Evolutionary conservation across 1,140 invertebrate genomes (phyloP).

Genomic region (Phymorhynchus buccinoides): DNA sequence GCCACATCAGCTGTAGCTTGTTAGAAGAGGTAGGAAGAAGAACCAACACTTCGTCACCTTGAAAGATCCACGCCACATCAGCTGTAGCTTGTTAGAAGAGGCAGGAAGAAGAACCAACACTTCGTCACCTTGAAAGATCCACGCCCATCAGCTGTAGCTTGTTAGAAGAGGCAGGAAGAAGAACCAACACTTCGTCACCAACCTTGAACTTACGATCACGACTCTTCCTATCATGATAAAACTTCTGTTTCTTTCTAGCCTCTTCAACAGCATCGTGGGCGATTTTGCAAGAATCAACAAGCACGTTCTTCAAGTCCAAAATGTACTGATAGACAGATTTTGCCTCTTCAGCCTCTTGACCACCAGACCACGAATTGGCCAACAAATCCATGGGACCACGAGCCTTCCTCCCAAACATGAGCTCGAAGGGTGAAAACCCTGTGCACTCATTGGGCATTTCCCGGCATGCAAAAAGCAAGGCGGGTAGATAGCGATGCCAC

Average conservation of each 20-base stretch:
- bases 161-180: slow-evolving; percentile 40
- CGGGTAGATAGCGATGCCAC: slow-evolving; percentile 63
- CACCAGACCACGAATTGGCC: slow-evolving; percentile 51
- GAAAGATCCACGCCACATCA: no score
- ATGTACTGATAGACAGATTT: slow-evolving; percentile 41
- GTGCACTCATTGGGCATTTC: slow-evolving; percentile 39
- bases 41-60: no score
- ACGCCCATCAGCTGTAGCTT: slow-evolving; percentile 43
- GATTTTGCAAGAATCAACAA: slow-evolving; percentile 25
- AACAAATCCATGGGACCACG: slow-evolving; percentile 38
- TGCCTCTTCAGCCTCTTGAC: slow-evolving; percentile 40
- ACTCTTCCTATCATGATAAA: slow-evolving; percentile 31
- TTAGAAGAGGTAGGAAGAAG: no score
- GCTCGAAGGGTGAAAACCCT: slow-evolving; percentile 40
- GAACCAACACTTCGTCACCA: slow-evolving; percentile 43
- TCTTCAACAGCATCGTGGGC: slow-evolving; percentile 34
- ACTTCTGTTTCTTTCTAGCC: background rate
- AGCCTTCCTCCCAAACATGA: slow-evolving; percentile 35
- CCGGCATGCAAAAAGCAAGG: slow-evolving; percentile 35
- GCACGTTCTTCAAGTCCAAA: slow-evolving; percentile 30
- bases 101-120: no score
- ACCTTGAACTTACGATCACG: slow-evolving; percentile 27
- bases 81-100: no score
- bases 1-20: no score
- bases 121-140: no score